Conservation (phyloP, 1,140 invertebrate species). For the Glossosoma conforme region DNA sequence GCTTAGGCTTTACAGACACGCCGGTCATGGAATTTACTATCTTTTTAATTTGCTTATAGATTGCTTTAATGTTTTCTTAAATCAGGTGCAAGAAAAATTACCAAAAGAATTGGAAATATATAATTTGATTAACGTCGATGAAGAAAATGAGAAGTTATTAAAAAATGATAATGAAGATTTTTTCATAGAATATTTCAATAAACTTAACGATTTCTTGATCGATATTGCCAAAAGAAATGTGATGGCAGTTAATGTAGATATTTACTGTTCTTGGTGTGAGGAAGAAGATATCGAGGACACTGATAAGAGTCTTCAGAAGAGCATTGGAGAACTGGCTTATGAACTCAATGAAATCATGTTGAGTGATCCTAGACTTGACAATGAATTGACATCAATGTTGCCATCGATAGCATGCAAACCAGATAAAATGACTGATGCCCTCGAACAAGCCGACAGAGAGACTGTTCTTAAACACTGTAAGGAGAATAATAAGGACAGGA, state of each 20-base stretch:
- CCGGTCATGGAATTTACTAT: slow-evolving; percentile 9
- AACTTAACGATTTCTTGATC: slow-evolving; percentile 17
- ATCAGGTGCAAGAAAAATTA: not conserved
- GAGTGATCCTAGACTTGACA: slow-evolving; percentile 11
- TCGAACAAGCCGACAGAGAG: slow-evolving; percentile 10
- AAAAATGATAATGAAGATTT: slow-evolving; percentile 10
- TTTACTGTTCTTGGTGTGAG: slow-evolving; percentile 25
- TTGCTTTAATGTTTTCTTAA: slow-evolving; percentile 21
- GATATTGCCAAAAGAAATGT: slow-evolving; percentile 10
- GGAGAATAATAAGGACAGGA: slow-evolving; percentile 4
- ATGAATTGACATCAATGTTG: slow-evolving; percentile 21
- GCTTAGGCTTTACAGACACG: slow-evolving; percentile 12
- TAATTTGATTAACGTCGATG: slow-evolving; percentile 11
- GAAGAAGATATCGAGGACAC: slow-evolving; percentile 4
- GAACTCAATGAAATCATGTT: slow-evolving; percentile 15
- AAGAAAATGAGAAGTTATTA: slow-evolving; percentile 2
- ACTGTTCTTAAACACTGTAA: slow-evolving; percentile 10
- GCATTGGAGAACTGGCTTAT: slow-evolving; percentile 22
- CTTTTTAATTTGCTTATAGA: slow-evolving; percentile 12
- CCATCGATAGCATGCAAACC: slow-evolving; percentile 17
- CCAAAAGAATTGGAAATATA: slow-evolving; percentile 15
- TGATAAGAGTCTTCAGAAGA: slow-evolving; percentile 15
- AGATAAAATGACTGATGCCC: slow-evolving; percentile 14
- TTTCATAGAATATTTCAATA: slow-evolving; percentile 9
- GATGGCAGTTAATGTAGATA: slow-evolving; percentile 21